Percentiles rank a stretch among this genome's conserved stretches.
Conservation (phyloP, 2,113 vertebrate genomes). For the Rallus limicola region DNA sequence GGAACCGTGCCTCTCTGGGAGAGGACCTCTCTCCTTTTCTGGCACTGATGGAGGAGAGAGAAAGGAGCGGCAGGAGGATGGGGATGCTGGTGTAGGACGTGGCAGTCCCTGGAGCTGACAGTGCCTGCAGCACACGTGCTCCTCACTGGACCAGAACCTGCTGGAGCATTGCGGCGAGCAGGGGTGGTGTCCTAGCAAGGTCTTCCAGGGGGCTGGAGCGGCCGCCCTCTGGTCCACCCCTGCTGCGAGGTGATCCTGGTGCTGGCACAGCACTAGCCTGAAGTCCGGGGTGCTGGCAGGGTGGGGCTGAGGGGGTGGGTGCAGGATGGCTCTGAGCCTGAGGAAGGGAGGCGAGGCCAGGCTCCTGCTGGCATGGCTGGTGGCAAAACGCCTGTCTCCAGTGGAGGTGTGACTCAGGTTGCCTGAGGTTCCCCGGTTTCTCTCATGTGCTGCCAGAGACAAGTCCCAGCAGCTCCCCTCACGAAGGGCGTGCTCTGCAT, state of each 20-base stretch:
- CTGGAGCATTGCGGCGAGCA: fast-evolving
- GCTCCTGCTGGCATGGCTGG: background rate
- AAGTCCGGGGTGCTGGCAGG: background rate
- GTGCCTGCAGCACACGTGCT: fast-evolving
- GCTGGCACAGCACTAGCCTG: background rate
- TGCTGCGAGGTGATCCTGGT: background rate
- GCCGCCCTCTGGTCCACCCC: background rate
- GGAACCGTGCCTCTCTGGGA: background rate
- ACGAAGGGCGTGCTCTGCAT: background rate
- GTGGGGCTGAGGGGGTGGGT: fast-evolving
- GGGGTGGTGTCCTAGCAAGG: background rate
- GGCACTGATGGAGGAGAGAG: background rate
- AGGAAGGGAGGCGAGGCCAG: background rate
- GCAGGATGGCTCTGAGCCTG: background rate
- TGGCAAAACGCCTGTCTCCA: background rate
- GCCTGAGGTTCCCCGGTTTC: background rate
- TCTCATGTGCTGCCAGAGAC: slow-evolving; percentile 31
- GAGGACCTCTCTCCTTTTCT: background rate
- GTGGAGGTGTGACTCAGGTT: background rate
- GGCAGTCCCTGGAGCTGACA: fast-evolving
- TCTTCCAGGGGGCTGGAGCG: background rate
- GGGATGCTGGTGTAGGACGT: fast-evolving
- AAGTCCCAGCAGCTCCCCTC: background rate
- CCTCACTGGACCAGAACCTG: background rate
- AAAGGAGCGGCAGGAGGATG: fast-evolving